A percentile compares a stretch with the other conserved stretches of the same genome.
These are phyloP conservation scores for Apodemus speciosus DNA, from an alignment of 2,113 vertebrate species.

Conservation along the genomic window DNA sequence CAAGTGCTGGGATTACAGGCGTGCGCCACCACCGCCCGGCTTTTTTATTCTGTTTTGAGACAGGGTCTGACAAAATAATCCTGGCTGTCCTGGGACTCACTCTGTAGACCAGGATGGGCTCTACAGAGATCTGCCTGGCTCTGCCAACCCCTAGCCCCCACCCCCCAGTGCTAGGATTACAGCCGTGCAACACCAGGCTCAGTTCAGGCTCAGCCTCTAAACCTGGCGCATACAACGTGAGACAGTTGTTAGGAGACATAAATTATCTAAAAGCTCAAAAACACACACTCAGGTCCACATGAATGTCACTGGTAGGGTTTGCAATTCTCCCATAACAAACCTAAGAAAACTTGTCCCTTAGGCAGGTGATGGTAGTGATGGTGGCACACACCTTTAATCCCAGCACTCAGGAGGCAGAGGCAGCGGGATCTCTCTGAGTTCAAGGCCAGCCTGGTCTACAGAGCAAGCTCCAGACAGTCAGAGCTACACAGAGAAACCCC, in stretches of 20 bases:
- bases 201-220: background rate
- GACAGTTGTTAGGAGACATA: background rate
- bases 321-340: slow-evolving; percentile 39
- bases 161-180: background rate
- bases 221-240: background rate
- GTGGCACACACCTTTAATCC: background rate
- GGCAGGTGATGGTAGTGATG: background rate
- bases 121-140: background rate
- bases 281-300: slow-evolving; percentile 4
- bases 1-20: too few species aligned
- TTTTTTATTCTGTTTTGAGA: background rate
- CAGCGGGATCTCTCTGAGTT: background rate
- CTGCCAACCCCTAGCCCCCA: background rate
- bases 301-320: background rate
- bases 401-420: background rate
- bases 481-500: background rate
- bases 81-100: background rate
- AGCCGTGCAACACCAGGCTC: background rate
- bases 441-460: background rate
- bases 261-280: slow-evolving; percentile 41
- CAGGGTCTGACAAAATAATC: background rate
- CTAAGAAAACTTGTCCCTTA: slow-evolving; percentile 1
- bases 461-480: background rate
- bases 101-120: background rate
- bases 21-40: too few species aligned